Evolutionary conservation across 1,140 invertebrate genomes (phyloP), one percentile per base, ranked within the genome.

Genomic region (Cyrtorhinus lividipennis): DNA sequence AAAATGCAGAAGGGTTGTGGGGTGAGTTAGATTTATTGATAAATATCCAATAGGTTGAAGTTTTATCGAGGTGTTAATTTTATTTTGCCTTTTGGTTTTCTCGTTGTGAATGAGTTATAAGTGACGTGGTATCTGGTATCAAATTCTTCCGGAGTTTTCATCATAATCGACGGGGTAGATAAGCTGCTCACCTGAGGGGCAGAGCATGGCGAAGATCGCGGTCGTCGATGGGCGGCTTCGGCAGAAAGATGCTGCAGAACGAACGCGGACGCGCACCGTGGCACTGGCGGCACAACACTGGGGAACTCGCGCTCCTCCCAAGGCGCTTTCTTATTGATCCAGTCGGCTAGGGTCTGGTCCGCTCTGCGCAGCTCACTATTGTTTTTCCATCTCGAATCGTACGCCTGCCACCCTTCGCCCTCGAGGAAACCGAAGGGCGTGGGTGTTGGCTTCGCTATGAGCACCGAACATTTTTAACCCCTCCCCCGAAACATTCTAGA

Each of bases 321-420:
- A 22, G 24, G 18, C 26, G 26, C 25, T 18, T 60, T 30, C 59
- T 60, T 60, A 60, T 60, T 60, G 59, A 60, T 60, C 59, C 26
- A 27, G 13, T n/a, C 3, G 5, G 20, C 56, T 2, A 15, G 20
- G n/a, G n/a, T 25, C 25, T 15, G 30, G 59, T 27, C 23, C 30
- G 2, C 59, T 12, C 57, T 12, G 59, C 59, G 59, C 59, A 60
- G 59, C 23, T 60, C 59, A 27, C 59, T 27, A 60, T 38, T 60
- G 59, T 30, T 38, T n/a, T 60, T 26, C 25, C 18, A 60, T 18
- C 20, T n/a, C n/a, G n/a, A n/a, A n/a, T n/a, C n/a, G n/a, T n/a
- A n/a, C n/a, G n/a, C n/a, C n/a, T n/a, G n/a, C n/a, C 10, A 53
- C 20, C 18, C 48, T 20, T 22, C 48, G 48, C 10, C 48, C 48